Percentiles rank a stretch among this genome's conserved stretches.
phyloP scores from a whole-genome alignment of 2,797 vertebrate species.

The Silurus aristotelis region DNA sequence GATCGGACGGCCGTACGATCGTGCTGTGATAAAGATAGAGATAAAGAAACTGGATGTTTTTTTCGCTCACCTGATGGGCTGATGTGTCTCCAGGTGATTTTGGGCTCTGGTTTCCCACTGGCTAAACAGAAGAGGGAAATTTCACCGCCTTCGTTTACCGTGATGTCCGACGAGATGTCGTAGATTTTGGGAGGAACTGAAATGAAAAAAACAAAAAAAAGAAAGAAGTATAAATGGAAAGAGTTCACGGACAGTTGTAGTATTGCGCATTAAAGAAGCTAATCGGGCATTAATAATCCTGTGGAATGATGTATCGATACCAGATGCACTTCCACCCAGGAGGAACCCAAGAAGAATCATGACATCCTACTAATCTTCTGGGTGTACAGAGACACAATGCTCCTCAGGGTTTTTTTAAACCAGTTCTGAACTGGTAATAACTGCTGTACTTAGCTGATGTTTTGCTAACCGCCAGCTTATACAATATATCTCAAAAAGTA shows the following conservation, averaged over 20 bases:
- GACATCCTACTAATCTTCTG: neutral
- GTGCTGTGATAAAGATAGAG: neutral
- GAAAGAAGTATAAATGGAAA: neutral
- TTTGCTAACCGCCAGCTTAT: neutral
- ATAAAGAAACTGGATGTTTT: neutral
- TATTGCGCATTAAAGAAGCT: neutral
- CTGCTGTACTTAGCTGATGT: neutral
- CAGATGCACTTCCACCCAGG: neutral
- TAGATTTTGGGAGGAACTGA: conserved; percentile 96
- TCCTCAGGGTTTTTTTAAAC: neutral
- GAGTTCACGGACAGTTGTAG: neutral
- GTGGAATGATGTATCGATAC: neutral
- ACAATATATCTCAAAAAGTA: too few species aligned
- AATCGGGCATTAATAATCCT: too few species aligned
- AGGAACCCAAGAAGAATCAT: neutral
- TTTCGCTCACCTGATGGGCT: conserved; percentile 87
- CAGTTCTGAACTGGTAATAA: neutral
- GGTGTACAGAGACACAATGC: neutral
- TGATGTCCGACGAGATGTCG: conserved; percentile 88
- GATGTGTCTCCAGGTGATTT: conserved; percentile 97
- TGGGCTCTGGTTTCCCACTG: conserved; percentile 93
- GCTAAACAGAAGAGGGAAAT: conserved; percentile 93
- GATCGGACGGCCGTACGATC: neutral
- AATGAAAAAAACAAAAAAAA: conserved; percentile 49
- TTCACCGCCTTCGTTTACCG: conserved; percentile 94